Evolutionary conservation across 1,140 invertebrate species (phyloP), one percentile per base, ranked within the genome.

Genomic region (Sinonovacula constricta): DNA sequence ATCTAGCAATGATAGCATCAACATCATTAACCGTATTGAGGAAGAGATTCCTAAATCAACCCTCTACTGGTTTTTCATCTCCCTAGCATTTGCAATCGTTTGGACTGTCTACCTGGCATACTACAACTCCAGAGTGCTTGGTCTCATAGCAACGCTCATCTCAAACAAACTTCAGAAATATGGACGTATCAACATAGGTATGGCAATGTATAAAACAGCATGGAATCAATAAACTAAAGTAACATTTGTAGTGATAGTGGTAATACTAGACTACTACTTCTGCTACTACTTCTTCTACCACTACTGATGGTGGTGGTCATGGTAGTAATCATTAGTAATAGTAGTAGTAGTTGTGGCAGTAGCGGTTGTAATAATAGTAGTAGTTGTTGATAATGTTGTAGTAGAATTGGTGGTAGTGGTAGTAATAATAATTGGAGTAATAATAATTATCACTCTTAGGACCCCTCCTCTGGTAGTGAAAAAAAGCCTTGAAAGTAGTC

Each of bases 31-130:
- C 14, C 66, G 79, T 31, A 82, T 86, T 28, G 83, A 85, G 49
- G 69, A 77, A 0, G 87, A 88, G 34, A 81, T 90, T 3, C 83
- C 87, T 15, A 72, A 87, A 68, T 90, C 88, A 0, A 85, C 83
- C 0, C 80, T 88, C 15, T 89, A 88, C 77, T 95, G 93, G 92
- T 92, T 97, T 76, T 93, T 97, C 15, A 94, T 95, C 83, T 96
- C 96, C 51, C 92, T 97, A 24, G 92, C 95, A 67, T 94, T 94
- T 71, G 95, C 95, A 18, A 95, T 97, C 84, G 92, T 93, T 31
- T 99, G 97, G 97, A 94, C 97, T 36, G 95, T 97, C 81, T 99
- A 98, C 91, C 95, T 98, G 84, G 95, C 96, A 14, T 98, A 97
- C 91, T 99, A 98, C 92, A 98, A 98, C 91, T 98, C 97, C 30